Percentiles rank a stretch among this genome's conserved stretches.
Evolutionary conservation across 2,888 invertebrate species (phyloP).

Genomic region (Torymus texanus): DNA sequence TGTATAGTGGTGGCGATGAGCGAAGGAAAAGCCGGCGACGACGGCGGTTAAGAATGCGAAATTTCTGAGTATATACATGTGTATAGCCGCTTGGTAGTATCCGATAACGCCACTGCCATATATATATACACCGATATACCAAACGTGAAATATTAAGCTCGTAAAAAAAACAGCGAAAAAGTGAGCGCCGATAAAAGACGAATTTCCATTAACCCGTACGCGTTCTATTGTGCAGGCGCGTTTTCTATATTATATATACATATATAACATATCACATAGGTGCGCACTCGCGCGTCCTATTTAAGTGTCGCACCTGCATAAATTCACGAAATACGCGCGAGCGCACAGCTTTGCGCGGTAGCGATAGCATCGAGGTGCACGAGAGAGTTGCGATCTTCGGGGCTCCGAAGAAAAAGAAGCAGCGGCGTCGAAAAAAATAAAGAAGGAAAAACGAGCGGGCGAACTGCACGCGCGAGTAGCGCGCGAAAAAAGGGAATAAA

Average conservation of each 20-base stretch:
- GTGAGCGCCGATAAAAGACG: conserved; percentile 22
- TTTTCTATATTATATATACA: too few relatives aligned
- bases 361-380: neutral
- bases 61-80: neutral
- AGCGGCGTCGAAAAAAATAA: neutral
- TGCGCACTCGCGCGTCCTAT: too few relatives aligned
- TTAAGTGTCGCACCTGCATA: neutral
- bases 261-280: too few relatives aligned
- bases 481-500: too few relatives aligned
- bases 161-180: conserved; percentile 23
- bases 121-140: neutral
- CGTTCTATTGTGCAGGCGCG: neutral
- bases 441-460: neutral
- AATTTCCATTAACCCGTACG: conserved; percentile 20
- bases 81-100: too few relatives aligned
- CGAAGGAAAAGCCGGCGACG: neutral
- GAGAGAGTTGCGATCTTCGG: neutral
- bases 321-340: neutral
- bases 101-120: too few relatives aligned
- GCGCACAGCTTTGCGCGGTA: neutral
- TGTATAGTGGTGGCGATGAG: too few relatives aligned
- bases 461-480: neutral
- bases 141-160: conserved; percentile 22
- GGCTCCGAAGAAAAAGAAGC: neutral
- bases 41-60: neutral